Evolutionary conservation across 2,888 invertebrate genomes (phyloP), one percentile per base, ranked within the genome.

Genomic region (Eucriotettix oculatus): DNA sequence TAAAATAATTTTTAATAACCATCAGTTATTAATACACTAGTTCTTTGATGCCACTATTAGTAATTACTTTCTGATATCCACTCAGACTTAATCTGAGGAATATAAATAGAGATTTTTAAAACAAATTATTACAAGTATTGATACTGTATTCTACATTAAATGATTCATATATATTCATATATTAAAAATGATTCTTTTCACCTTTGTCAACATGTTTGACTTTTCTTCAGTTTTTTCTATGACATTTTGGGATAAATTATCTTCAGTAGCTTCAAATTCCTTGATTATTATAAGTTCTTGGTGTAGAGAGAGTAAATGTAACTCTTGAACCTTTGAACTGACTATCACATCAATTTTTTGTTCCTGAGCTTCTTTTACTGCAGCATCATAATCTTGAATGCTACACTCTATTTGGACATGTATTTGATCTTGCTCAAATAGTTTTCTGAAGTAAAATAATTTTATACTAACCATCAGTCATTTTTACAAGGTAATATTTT

Each of bases 201-300:
- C n/a, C 48, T 48, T 14, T 48, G 14, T 48, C 12, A 14, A 12
- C n/a, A 48, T 48, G 9, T 9, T 48, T 5, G n/a, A 12, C 48
- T 48, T 48, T 48, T 48, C 48, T 14, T 48, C n/a, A 48, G 2
- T n/a, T n/a, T 48, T 82, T 0, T 70, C 73, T 61, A 79, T 78
- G 14, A 85, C 81, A 71, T 78, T 78, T 61, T 79, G 78, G 29
- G 79, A 76, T 12, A 89, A 72, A 55, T 75, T 70, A 64, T 83
- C 80, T 71, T 90, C 90, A 48, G 80, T 79, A 5, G 80, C 76
- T 69, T 90, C 88, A 67, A 84, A 88, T 53, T 84, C 81, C 67
- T 84, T 85, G 12, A 90, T 71, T 16, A 90, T 82, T 56, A 83
- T 77, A 68, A 90, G 75, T 70, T 90, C 90, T 69, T 87, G 83